Evolutionary conservation across 2,888 invertebrate species (phyloP), one percentile per base, ranked within the genome.

Genomic region (Mythimna lalbum): DNA sequence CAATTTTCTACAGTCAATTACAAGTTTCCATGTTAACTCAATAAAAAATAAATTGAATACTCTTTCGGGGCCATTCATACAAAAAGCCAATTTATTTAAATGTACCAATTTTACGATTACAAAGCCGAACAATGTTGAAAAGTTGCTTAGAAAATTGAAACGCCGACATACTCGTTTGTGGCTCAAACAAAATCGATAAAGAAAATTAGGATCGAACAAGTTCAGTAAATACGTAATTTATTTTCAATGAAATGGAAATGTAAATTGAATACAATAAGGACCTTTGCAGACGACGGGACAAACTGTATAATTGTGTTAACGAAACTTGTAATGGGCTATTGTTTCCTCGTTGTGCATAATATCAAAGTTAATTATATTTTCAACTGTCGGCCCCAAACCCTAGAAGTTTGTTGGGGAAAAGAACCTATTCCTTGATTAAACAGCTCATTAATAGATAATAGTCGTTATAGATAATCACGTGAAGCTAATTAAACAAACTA

Each of bases 51-150:
- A 80, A 80, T 73, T 73, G 68, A 82, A 82, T 78, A 73, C 70
- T 78, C 64, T 63, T 69, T 75, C 55, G 23, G 53, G 52, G 55
- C 59, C 43, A 72, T 77, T 65, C 56, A 67, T 73, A 73, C 73
- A 82, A 75, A 82, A 82, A 71, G 73, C 71, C 80, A 82, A 82
- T 79, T 82, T 82, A 82, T 82, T 78, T 72, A 73, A 75, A 82
- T 78, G 73, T 82, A 73, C 69, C 75, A 80, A 77, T 80, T 82
- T 80, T 72, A 61, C 78, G 69, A 78, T 78, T 76, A 80, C 82
- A 82, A 78, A 73, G 82, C 70, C 59, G 70, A 75, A 76, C 74
- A 73, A 71, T 77, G 80, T 81, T 75, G 63, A 68, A 76, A 73
- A 81, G 72, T 78, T 76, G 62, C 71, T 72, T 67, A 69, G 78